Evolutionary conservation across 2,797 vertebrate species (phyloP).

Genomic region (Cercopithecus diana): DNA sequence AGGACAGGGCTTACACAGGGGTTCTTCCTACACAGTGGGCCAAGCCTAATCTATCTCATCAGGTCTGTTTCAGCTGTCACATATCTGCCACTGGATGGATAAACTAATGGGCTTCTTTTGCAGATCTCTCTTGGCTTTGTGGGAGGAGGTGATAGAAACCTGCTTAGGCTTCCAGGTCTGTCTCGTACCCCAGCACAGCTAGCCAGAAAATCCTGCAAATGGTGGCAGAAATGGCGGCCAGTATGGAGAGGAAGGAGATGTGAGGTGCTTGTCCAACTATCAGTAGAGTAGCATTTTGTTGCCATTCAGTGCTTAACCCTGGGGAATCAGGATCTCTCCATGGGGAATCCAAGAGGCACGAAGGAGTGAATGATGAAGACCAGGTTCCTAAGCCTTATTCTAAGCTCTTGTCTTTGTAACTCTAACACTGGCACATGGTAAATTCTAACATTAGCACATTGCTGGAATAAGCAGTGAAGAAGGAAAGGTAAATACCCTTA

Average conservation of each 20-base stretch:
- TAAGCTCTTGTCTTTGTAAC: not conserved
- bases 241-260: not conserved
- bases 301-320: not conserved
- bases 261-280: not conserved
- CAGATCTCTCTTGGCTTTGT: not conserved
- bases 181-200: not conserved
- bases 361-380: not conserved
- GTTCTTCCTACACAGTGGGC: not conserved
- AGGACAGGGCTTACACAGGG: not conserved
- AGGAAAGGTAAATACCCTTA: not conserved
- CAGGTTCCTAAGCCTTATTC: not conserved
- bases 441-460: not conserved
- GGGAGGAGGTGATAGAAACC: not conserved
- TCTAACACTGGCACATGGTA: not conserved
- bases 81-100: not conserved
- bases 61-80: not conserved
- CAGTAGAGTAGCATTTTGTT: not conserved
- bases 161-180: not conserved
- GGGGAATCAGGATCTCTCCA: not conserved
- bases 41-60: not conserved
- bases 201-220: not conserved
- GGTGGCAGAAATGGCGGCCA: not conserved
- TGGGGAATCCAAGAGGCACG: not conserved
- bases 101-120: accelerated
- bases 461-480: not conserved